These are phyloP conservation scores for Triops longicaudatus DNA, from an alignment of 1,140 invertebrate genomes.

Conservation along the genomic window DNA sequence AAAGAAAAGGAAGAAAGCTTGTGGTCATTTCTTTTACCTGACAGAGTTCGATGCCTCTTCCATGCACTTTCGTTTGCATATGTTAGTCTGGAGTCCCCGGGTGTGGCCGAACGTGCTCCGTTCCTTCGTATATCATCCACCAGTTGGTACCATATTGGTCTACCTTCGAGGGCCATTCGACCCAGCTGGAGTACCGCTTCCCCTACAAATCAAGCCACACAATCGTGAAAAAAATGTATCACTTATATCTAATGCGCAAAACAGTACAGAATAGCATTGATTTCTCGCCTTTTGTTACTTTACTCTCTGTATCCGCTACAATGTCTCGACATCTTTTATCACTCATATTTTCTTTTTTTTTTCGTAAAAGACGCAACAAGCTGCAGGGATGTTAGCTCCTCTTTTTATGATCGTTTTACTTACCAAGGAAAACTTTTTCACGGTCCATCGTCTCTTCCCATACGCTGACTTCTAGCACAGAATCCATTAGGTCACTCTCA, in stretches of 20 bases:
- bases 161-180: slow-evolving; percentile 72
- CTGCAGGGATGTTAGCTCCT: not conserved
- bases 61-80: not conserved
- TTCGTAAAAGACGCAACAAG: no score
- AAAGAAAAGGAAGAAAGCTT: no score
- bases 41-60: not conserved
- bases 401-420: slow-evolving; percentile 36
- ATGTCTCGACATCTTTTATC: no score
- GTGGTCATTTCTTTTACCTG: not conserved
- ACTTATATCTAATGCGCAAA: no score
- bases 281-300: no score
- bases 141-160: slow-evolving; percentile 75
- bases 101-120: not conserved
- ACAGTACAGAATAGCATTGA: no score
- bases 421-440: slow-evolving; percentile 68
- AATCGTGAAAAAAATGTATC: slow-evolving; percentile 16
- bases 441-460: slow-evolving; percentile 75
- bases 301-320: no score
- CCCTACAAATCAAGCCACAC: slow-evolving; percentile 32
- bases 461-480: slow-evolving; percentile 70
- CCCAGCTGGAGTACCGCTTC: slow-evolving; percentile 71
- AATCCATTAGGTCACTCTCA: slow-evolving; percentile 65
- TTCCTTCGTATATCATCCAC: slow-evolving; percentile 58
- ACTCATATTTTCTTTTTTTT: no score
- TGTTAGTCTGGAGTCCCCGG: not conserved